phyloP scores from a whole-genome alignment of 2,888 invertebrate species.

The Melipona bicolor region DNA sequence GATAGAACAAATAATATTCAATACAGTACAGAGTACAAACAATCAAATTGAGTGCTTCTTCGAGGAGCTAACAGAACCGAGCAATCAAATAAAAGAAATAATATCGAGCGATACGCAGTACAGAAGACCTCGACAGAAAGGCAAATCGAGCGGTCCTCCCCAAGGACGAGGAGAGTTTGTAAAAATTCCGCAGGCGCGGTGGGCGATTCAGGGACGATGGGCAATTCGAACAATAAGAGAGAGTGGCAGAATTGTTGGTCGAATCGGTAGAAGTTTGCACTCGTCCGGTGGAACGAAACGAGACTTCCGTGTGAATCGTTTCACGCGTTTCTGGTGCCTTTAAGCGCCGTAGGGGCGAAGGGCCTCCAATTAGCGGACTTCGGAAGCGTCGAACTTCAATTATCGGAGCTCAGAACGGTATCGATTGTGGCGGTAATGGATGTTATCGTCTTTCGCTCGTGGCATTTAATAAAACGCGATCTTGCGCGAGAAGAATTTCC shows the following conservation, averaged over 20 bases:
- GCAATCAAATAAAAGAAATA: too few relatives aligned
- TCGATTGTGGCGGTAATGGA: constrained; percentile 50
- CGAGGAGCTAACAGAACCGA: too few relatives aligned
- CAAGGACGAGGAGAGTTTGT: background rate
- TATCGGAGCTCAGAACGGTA: constrained; percentile 60
- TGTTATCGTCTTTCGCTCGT: constrained; percentile 48
- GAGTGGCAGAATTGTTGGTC: background rate
- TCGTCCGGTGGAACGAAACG: constrained; percentile 11
- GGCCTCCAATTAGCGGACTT: constrained; percentile 57
- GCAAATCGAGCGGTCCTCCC: background rate
- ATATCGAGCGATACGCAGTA: too few relatives aligned
- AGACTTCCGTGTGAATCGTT: constrained; percentile 40
- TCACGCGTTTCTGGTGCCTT: constrained; percentile 32
- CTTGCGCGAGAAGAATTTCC: constrained; percentile 48
- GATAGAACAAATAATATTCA: too few relatives aligned
- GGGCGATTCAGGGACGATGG: background rate
- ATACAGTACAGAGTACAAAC: too few relatives aligned
- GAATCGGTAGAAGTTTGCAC: constrained; percentile 16
- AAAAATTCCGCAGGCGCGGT: background rate
- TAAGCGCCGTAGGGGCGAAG: background rate
- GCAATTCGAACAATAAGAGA: background rate
- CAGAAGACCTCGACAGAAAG: too few relatives aligned
- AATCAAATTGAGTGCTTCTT: too few relatives aligned
- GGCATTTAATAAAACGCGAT: constrained; percentile 60
- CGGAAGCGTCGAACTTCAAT: constrained; percentile 50